Evolutionary conservation across 2,113 vertebrate species (phyloP).

Genomic region (Muntiacus muntjak): DNA sequence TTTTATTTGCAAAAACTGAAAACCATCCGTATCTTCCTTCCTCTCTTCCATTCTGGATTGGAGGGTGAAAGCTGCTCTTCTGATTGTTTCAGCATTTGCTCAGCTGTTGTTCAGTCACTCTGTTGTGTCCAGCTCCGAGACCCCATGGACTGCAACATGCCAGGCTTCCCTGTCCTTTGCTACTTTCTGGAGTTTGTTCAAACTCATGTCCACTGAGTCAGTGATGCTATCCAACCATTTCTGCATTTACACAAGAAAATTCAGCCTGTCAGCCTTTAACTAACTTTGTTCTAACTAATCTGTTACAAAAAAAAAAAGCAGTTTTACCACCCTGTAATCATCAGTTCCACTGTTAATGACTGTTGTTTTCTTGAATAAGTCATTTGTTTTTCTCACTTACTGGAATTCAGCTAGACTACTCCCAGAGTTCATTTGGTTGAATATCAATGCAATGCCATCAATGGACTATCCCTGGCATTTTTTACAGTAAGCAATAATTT

Average conservation of each 20-base stretch:
- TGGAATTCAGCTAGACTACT: neutral
- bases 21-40: neutral
- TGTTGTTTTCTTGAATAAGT: neutral
- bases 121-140: accelerated
- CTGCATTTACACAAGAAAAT: neutral
- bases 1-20: slow-evolving; percentile 15
- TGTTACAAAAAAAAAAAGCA: neutral
- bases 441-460: neutral
- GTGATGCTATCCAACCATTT: neutral
- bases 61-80: neutral
- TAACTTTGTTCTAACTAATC: slow-evolving; percentile 9
- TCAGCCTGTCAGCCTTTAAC: neutral
- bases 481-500: slow-evolving; percentile 1
- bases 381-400: neutral
- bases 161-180: neutral
- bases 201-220: neutral
- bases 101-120: neutral
- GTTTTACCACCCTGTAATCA: neutral
- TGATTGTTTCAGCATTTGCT: neutral
- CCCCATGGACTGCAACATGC: neutral
- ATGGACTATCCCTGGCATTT: neutral
- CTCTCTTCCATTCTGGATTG: neutral
- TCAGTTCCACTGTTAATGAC: neutral
- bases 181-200: neutral
- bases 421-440: neutral